These are phyloP conservation scores for Auanema sp. DNA, from an alignment of 2,888 invertebrate species.

Conservation along the genomic window DNA sequence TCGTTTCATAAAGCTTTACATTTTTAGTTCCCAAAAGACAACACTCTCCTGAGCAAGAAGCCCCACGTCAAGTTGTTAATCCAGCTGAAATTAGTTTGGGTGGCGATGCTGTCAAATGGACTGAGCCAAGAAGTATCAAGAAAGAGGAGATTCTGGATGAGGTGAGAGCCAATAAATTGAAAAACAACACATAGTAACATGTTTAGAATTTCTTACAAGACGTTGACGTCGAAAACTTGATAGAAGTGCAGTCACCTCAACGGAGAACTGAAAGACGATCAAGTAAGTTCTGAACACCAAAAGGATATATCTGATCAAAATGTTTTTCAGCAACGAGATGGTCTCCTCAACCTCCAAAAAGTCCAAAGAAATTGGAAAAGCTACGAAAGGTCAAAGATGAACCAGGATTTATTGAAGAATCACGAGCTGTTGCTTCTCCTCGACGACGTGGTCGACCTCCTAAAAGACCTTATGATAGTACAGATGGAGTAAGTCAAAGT, in stretches of 20 bases:
- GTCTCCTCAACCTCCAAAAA: neutral
- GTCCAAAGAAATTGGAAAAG: no score
- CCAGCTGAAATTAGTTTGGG: slow-evolving; percentile 45
- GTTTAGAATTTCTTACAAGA: no score
- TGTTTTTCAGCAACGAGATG: neutral
- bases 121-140: slow-evolving; percentile 20
- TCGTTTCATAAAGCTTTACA: neutral
- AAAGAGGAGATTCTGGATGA: slow-evolving; percentile 9
- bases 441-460: no score
- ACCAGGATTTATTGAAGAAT: no score
- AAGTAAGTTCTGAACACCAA: neutral
- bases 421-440: no score
- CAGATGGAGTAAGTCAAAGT: no score
- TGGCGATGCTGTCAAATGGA: slow-evolving; percentile 36
- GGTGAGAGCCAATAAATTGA: neutral
- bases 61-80: slow-evolving; percentile 23
- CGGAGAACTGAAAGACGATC: neutral
- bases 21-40: slow-evolving; percentile 7
- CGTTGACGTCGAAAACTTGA: neutral
- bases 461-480: no score
- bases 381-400: no score
- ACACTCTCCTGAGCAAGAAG: neutral
- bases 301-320: neutral
- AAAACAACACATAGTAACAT: no score
- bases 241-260: slow-evolving; percentile 12